A percentile compares a stretch with the other conserved stretches of the same genome.
Evolutionary conservation across 2,888 invertebrate genomes (phyloP).

Genomic region (Theretra japonica): DNA sequence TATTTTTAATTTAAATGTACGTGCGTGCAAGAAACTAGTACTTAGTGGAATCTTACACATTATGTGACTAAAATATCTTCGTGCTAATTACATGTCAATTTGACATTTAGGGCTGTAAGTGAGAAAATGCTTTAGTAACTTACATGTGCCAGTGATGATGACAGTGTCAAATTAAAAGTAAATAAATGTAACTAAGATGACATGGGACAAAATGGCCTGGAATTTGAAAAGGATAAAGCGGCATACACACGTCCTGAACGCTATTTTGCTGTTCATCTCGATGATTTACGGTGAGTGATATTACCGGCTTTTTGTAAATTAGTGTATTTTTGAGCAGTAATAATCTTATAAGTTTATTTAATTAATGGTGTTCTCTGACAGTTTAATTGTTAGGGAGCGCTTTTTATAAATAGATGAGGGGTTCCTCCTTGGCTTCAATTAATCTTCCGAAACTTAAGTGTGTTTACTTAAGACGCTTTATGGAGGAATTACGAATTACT

Average conservation of each 20-base stretch:
- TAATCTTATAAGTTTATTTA: constrained; percentile 49
- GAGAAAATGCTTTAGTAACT: constrained; percentile 46
- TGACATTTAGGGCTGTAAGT: constrained; percentile 20
- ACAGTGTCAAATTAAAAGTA: constrained; percentile 70
- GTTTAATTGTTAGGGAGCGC: constrained; percentile 25
- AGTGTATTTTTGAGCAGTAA: background rate
- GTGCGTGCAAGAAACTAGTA: constrained; percentile 65
- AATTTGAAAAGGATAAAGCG: constrained; percentile 69
- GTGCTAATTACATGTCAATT: constrained; percentile 63
- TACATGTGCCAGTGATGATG: constrained; percentile 62
- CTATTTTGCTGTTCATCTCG: constrained; percentile 70
- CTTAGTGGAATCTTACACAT: constrained; percentile 17
- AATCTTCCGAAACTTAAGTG: constrained; percentile 24
- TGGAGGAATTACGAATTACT: constrained; percentile 36
- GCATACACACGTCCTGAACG: constrained; percentile 76
- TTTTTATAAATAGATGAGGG: constrained; percentile 24
- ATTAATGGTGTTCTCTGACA: constrained; percentile 34
- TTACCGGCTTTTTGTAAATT: background rate
- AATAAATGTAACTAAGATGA: constrained; percentile 49
- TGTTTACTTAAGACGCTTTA: constrained; percentile 24
- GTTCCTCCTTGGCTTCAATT: constrained; percentile 10
- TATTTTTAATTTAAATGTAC: constrained; percentile 65
- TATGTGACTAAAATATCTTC: constrained; percentile 61
- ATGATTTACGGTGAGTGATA: constrained; percentile 78
- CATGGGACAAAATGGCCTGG: constrained; percentile 68